phyloP scores from a whole-genome alignment of 1,140 invertebrate genomes.

The Neelides sp. region DNA sequence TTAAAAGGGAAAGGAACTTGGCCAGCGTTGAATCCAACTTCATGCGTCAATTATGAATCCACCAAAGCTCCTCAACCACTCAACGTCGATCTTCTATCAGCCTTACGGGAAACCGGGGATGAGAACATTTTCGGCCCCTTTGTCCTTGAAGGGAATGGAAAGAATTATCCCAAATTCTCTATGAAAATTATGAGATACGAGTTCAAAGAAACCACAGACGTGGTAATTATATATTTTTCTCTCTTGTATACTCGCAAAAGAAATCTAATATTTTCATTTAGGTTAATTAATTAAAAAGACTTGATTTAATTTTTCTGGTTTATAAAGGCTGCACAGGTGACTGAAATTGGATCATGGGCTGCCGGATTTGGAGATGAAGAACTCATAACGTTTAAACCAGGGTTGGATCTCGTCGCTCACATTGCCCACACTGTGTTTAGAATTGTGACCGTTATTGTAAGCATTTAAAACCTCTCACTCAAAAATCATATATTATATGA shows the following conservation, averaged over 20 bases:
- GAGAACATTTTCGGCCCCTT: constrained; percentile 45
- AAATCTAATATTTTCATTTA: too few species aligned
- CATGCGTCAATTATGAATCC: constrained; percentile 4
- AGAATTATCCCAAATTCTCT: constrained; percentile 57
- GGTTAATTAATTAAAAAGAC: too few species aligned
- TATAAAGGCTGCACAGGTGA: too few species aligned
- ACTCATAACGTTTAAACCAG: constrained; percentile 47
- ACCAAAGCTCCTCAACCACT: constrained; percentile 20
- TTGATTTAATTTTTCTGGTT: too few species aligned
- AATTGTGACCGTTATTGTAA: constrained; percentile 60
- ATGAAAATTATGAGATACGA: constrained; percentile 51
- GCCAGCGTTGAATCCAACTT: background rate
- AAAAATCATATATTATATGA: background rate
- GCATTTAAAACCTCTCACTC: constrained; percentile 13
- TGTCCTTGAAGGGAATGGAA: constrained; percentile 47
- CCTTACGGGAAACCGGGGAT: constrained; percentile 7
- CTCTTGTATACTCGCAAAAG: too few species aligned
- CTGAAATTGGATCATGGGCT: constrained; percentile 52
- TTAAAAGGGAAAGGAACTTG: constrained; percentile 7
- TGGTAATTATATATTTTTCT: too few species aligned
- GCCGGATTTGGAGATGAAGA: constrained; percentile 46
- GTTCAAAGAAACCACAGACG: constrained; percentile 35
- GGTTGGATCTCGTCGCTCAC: constrained; percentile 53
- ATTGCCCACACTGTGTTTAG: constrained; percentile 66
- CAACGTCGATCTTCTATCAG: constrained; percentile 10